Evolutionary conservation across 2,888 invertebrate genomes (phyloP), one percentile per base, ranked within the genome.

Genomic region (Chymomyza procnemis): DNA sequence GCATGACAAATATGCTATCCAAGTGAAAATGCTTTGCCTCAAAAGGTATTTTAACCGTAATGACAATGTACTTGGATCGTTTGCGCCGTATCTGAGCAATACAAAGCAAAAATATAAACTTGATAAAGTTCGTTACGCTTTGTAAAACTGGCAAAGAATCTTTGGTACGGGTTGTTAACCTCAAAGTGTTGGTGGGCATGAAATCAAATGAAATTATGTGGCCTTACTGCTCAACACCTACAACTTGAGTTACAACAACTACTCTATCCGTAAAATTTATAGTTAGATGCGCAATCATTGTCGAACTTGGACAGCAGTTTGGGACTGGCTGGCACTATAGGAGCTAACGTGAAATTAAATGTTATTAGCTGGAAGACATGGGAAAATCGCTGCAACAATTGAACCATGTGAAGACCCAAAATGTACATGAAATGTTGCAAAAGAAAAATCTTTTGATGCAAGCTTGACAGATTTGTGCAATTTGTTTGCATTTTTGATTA

Each of bases 361-460:
- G 76, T 19, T 73, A 76, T 76, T 73, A 64, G 57, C 41, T 19
- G 19, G 50, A 41, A 50, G 50, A 64, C 76, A 73, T 75, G 76
- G 66, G 77, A 75, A 76, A 26, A 26, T 26, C 4, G 34, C 3
- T 41, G 34, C 34, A 12, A 12, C 2, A 41, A 12, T 12, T 12
- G 12, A 41, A 12, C 34, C 34, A 41, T 12, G 34, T 41, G 34
- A 1, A 0, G n/a, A 19, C 1, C 18, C 5, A 6, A 9, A 19
- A 50, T 3, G 1, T 12, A 21, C 12, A 30, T 34, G n/a, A 14
- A 14, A n/a, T 34, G 26, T 34, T 34, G 26, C 34, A 57, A 57
- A 57, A 34, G 57, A 57, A 57, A 57, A 16, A 12, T 57, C 46
- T 47, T 19, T 46, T 18, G 59, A 41, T 59, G 59, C 59, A 46